Evolutionary conservation across 2,888 invertebrate genomes (phyloP).

Genomic region (Caenorhabditis sinica): DNA sequence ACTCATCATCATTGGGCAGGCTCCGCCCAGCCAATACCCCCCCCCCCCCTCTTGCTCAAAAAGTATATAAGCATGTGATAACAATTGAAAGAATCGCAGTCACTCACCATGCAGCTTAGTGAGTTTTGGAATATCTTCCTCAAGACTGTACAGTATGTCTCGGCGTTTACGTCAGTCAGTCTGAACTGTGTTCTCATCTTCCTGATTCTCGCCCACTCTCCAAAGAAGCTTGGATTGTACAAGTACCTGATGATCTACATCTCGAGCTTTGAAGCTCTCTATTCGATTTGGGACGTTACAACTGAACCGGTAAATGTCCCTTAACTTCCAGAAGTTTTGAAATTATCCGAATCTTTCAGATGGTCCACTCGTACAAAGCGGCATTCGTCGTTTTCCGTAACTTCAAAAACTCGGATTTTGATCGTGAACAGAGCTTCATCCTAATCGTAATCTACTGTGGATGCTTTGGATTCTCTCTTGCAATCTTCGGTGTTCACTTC

Average conservation of each 20-base stretch:
- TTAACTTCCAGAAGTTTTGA: neutral
- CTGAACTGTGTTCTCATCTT: slow-evolving; percentile 51
- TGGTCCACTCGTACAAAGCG: slow-evolving; percentile 48
- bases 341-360: slow-evolving; percentile 23
- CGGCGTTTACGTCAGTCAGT: slow-evolving; percentile 36
- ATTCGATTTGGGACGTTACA: slow-evolving; percentile 48
- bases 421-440: slow-evolving; percentile 43
- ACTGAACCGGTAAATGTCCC: slow-evolving; percentile 27
- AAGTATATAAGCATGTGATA: slow-evolving; percentile 1
- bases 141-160: slow-evolving; percentile 45
- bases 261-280: slow-evolving; percentile 48
- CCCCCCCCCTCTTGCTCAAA: too few species aligned
- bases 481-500: slow-evolving; percentile 53
- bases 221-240: slow-evolving; percentile 45
- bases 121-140: slow-evolving; percentile 51
- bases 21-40: neutral
- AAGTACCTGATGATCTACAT: slow-evolving; percentile 57
- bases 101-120: slow-evolving; percentile 30
- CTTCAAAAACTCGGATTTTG: slow-evolving; percentile 39
- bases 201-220: slow-evolving; percentile 34
- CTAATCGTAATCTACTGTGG: slow-evolving; percentile 50
- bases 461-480: slow-evolving; percentile 52
- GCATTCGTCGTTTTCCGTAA: slow-evolving; percentile 51
- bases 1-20: neutral
- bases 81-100: neutral